These are phyloP conservation scores for Euphydryas editha DNA, from an alignment of 2,888 invertebrate species.

Conservation along the genomic window DNA sequence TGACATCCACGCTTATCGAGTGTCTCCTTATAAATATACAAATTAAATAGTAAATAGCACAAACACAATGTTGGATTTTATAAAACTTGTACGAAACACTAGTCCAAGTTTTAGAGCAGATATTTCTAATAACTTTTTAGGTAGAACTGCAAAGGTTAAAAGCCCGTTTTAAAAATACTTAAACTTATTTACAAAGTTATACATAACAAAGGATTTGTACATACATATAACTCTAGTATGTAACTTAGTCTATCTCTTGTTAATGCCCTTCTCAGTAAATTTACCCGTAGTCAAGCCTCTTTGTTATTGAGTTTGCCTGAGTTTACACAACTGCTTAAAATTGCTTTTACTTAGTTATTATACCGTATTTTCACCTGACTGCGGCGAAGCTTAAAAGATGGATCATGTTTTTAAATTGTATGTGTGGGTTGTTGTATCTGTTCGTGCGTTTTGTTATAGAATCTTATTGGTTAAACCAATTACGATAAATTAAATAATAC, in stretches of 20 bases:
- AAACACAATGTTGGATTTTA: too few relatives aligned
- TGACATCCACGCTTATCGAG: too few relatives aligned
- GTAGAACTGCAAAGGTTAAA: not conserved
- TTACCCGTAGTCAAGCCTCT: constrained; percentile 14
- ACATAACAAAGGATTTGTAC: constrained; percentile 1
- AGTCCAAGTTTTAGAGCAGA: too few relatives aligned
- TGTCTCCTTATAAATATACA: too few relatives aligned
- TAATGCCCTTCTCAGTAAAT: constrained; percentile 15
- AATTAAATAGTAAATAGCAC: too few relatives aligned
- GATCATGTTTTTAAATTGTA: not conserved
- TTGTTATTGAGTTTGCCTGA: constrained; percentile 12
- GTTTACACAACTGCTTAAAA: constrained; percentile 11
- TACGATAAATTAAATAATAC: too few relatives aligned
- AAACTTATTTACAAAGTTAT: not conserved
- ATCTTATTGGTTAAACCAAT: too few relatives aligned
- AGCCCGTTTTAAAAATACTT: not conserved
- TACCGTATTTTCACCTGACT: not conserved
- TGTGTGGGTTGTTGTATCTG: not conserved
- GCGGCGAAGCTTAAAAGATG: not conserved
- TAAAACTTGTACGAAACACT: too few relatives aligned
- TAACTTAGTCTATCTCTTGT: not conserved
- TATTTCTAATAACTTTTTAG: too few relatives aligned
- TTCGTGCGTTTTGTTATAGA: too few relatives aligned
- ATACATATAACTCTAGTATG: not conserved
- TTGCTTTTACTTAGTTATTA: not conserved